A percentile compares a stretch with the other conserved stretches of the same genome.
phyloP scores from a whole-genome alignment of 2,797 vertebrate genomes.

The Falco columbarius region DNA sequence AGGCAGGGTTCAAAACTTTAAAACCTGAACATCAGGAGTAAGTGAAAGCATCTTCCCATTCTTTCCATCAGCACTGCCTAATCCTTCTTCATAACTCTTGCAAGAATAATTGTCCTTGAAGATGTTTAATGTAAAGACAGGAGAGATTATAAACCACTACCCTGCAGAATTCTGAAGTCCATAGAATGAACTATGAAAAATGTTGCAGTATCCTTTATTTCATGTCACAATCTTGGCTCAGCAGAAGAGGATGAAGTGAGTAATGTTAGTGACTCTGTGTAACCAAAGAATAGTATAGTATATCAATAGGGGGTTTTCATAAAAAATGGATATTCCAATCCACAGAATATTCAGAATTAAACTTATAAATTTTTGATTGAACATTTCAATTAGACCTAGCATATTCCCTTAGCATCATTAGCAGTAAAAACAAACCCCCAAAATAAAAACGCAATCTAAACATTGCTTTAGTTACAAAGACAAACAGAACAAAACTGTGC shows the following conservation, averaged over 20 bases:
- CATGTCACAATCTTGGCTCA: neutral
- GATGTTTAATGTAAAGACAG: neutral
- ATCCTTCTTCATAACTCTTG: neutral
- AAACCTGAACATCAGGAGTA: neutral
- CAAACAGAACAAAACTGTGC: neutral
- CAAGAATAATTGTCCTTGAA: neutral
- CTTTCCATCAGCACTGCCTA: neutral
- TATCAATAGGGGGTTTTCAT: neutral
- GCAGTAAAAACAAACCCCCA: neutral
- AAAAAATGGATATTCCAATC: neutral
- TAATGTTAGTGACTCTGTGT: neutral
- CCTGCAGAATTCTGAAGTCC: neutral
- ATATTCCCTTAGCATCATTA: neutral
- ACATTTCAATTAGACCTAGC: neutral
- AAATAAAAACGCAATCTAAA: neutral
- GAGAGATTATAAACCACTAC: neutral
- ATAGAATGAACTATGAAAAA: neutral
- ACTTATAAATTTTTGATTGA: neutral
- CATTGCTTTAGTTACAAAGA: neutral
- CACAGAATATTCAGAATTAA: neutral
- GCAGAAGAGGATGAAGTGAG: neutral
- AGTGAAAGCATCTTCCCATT: neutral
- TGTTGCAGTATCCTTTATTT: neutral
- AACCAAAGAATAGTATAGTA: neutral
- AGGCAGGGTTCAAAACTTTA: neutral